phyloP scores from a whole-genome alignment of 2,797 vertebrate genomes.

The Enteromius treurensis region DNA sequence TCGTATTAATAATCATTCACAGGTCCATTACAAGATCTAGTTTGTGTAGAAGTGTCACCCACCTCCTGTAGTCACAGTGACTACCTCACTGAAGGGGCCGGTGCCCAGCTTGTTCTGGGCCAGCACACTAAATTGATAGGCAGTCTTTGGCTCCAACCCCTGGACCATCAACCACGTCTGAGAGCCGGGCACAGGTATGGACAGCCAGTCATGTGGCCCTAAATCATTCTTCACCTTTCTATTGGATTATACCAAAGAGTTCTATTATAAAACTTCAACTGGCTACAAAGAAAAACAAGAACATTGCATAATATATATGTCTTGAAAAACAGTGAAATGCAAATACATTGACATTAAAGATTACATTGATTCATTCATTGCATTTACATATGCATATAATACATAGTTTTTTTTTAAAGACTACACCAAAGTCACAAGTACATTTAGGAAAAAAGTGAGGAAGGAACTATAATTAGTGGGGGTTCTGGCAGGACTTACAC shows the following conservation, averaged over 20 bases:
- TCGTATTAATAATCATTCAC: neutral
- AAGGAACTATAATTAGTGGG: constrained; percentile 47
- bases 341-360: constrained; percentile 16
- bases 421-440: neutral
- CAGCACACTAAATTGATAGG: constrained; percentile 99
- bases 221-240: constrained; percentile 97
- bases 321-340: neutral
- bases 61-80: constrained; percentile 99
- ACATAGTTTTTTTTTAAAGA: neutral
- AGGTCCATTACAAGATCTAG: neutral
- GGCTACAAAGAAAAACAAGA: neutral
- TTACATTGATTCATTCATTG: neutral
- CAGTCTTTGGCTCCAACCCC: constrained; percentile 92
- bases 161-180: constrained; percentile 92
- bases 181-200: constrained; percentile 90
- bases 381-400: constrained; percentile 10
- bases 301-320: neutral
- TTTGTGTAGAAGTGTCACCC: constrained; percentile 50
- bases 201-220: constrained; percentile 98
- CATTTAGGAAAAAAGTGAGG: constrained; percentile 8
- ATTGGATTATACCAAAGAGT: constrained; percentile 45
- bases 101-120: constrained; percentile 99
- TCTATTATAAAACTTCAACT: neutral
- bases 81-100: constrained; percentile 98
- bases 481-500: constrained; percentile 94